Conservation (phyloP, 1,140 invertebrate genomes). For the Drosophila burlai region DNA sequence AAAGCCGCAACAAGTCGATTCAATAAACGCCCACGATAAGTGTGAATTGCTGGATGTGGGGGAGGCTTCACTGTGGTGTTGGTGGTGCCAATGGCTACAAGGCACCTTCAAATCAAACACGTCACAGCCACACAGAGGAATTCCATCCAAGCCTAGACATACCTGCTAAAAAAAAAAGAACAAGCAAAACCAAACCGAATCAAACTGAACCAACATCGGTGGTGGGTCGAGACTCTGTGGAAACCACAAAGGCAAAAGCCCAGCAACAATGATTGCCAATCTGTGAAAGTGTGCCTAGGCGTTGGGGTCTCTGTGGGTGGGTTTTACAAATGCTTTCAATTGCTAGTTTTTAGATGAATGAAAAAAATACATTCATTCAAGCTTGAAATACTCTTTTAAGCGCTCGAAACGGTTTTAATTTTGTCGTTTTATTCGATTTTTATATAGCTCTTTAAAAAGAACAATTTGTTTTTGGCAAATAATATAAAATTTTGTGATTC, state of each 20-base stretch:
- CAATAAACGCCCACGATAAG: slow-evolving; percentile 58
- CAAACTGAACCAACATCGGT: slow-evolving; percentile 29
- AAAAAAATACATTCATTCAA: slow-evolving; percentile 18
- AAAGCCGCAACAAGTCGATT: slow-evolving; percentile 72
- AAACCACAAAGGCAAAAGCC: slow-evolving; percentile 56
- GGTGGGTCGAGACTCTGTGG: slow-evolving; percentile 14
- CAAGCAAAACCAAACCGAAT: slow-evolving; percentile 20
- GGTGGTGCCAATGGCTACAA: slow-evolving; percentile 35
- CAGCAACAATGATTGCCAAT: slow-evolving; percentile 53
- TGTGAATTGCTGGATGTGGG: neutral
- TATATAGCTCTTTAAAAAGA: too few relatives aligned
- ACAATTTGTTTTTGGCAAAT: too few relatives aligned
- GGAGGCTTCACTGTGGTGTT: slow-evolving; percentile 1
- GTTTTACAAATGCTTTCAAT: slow-evolving; percentile 64
- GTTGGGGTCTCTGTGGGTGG: slow-evolving; percentile 30
- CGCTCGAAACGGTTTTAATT: neutral
- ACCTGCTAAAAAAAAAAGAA: slow-evolving; percentile 27
- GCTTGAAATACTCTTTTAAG: slow-evolving; percentile 1
- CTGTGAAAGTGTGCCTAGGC: slow-evolving; percentile 53
- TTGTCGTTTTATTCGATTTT: neutral
- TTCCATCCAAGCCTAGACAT: slow-evolving; percentile 43
- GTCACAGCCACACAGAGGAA: slow-evolving; percentile 25
- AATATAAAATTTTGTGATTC: too few relatives aligned
- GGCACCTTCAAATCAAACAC: slow-evolving; percentile 71
- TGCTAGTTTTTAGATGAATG: slow-evolving; percentile 50